phyloP scores from a whole-genome alignment of 1,140 invertebrate species.

The Lepidurus couesii region DNA sequence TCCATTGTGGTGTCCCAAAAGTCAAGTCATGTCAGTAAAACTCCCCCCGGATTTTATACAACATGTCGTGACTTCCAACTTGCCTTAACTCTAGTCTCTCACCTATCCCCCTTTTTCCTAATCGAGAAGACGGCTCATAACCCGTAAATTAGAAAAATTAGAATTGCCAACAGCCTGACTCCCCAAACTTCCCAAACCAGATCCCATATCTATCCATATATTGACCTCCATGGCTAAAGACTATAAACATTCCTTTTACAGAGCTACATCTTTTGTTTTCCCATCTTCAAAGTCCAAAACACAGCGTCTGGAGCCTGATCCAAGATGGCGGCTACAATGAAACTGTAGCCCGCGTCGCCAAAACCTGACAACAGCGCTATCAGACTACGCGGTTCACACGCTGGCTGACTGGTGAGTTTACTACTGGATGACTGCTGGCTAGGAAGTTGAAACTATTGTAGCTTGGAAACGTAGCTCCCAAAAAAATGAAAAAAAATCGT shows the following conservation, averaged over 20 bases:
- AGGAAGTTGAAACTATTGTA: too few species aligned
- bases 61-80: neutral
- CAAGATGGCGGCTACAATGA: neutral
- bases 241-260: neutral
- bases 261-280: neutral
- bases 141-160: conserved; percentile 13
- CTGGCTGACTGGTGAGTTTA: neutral
- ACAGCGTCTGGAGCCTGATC: neutral
- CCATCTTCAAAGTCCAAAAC: neutral
- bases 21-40: conserved; percentile 12
- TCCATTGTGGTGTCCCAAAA: neutral
- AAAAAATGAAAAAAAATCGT: too few species aligned
- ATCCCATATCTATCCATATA: neutral
- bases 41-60: neutral
- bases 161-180: conserved; percentile 5
- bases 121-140: neutral
- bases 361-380: neutral
- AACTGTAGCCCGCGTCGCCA: neutral
- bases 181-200: neutral
- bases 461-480: too few species aligned
- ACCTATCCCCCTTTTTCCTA: neutral
- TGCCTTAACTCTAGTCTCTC: neutral
- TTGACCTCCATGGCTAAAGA: neutral
- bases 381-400: neutral
- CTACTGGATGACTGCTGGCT: neutral